These are phyloP conservation scores for Tribolium castaneum DNA, from an alignment of 1,140 invertebrate genomes.

Conservation along the genomic window DNA sequence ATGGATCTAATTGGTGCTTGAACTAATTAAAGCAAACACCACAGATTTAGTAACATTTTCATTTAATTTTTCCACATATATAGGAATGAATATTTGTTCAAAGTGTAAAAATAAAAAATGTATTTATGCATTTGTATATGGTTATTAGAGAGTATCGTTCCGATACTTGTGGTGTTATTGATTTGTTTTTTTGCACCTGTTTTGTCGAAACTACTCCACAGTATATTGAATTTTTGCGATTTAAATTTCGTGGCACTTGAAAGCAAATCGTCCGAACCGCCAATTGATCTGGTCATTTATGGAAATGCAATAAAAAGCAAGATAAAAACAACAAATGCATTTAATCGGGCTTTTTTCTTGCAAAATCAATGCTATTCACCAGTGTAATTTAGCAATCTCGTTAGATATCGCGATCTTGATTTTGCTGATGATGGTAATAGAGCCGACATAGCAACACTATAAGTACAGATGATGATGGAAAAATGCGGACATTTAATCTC, in stretches of 20 bases:
- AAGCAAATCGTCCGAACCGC: neutral
- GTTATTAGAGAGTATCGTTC: no score
- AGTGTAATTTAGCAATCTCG: conserved; percentile 21
- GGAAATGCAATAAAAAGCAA: neutral
- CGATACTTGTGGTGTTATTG: no score
- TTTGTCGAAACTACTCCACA: no score
- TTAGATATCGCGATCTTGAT: conserved; percentile 4
- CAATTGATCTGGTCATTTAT: neutral
- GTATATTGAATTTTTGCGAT: neutral
- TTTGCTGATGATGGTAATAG: neutral
- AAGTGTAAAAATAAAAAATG: neutral
- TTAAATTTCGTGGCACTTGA: neutral
- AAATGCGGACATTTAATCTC: neutral
- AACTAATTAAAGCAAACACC: neutral
- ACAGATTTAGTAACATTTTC: neutral
- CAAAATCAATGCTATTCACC: conserved; percentile 18
- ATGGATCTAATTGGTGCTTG: neutral
- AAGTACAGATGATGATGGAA: neutral
- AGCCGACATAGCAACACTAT: neutral
- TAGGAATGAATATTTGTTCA: neutral
- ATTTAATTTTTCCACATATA: neutral
- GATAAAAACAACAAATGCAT: neutral
- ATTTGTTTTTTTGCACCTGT: no score
- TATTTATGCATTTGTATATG: neutral
- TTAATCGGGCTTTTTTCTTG: neutral